Percentiles rank a stretch among this genome's conserved stretches.
These are phyloP conservation scores for Parasteatoda tepidariorum DNA, from an alignment of 1,140 invertebrate species.

Conservation along the genomic window DNA sequence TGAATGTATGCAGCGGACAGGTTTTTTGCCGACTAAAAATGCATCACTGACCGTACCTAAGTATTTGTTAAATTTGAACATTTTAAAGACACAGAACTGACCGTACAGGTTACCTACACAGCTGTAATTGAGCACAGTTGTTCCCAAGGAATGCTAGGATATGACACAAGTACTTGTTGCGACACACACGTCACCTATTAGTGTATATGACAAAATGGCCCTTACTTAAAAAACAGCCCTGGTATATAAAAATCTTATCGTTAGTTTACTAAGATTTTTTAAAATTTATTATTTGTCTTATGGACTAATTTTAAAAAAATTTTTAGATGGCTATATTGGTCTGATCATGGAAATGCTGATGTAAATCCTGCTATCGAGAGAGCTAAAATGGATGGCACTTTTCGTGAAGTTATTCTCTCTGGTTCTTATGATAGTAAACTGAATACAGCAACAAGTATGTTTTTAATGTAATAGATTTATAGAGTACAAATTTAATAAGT, in stretches of 20 bases:
- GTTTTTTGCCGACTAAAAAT: no score
- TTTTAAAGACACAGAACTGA: no score
- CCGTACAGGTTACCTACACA: no score
- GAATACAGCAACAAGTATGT: constrained; percentile 67
- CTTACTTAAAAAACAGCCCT: no score
- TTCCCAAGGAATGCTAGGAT: background rate
- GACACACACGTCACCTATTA: background rate
- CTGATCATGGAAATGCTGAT: constrained; percentile 70
- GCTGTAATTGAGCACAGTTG: background rate
- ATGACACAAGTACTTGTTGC: background rate
- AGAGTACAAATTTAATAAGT: no score
- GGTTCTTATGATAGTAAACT: constrained; percentile 64
- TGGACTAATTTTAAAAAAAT: background rate
- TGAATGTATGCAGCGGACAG: no score
- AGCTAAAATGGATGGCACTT: constrained; percentile 77
- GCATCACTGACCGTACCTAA: no score
- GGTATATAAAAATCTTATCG: no score
- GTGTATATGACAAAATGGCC: background rate
- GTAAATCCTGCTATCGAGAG: constrained; percentile 72
- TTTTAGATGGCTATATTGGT: constrained; percentile 68
- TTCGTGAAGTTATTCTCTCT: constrained; percentile 70
- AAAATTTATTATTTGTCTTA: constrained; percentile 1
- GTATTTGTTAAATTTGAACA: no score
- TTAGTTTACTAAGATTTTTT: background rate
- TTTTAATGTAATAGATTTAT: no score